phyloP scores from a whole-genome alignment of 2,113 vertebrate species.

The Ictidomys tridecemlineatus region DNA sequence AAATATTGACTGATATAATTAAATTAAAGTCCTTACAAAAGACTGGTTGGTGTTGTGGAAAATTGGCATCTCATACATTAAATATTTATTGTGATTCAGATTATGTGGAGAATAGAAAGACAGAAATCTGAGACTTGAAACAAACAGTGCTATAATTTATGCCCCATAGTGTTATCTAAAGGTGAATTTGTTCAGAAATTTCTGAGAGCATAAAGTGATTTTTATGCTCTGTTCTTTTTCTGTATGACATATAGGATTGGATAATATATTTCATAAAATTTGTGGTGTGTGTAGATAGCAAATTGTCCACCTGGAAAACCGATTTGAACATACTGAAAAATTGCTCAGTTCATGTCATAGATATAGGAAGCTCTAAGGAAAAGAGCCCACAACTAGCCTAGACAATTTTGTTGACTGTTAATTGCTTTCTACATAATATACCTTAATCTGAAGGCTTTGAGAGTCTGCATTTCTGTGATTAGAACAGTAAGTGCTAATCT shows the following conservation, averaged over 20 bases:
- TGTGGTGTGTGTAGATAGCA: conserved; percentile 11
- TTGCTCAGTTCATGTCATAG: not conserved
- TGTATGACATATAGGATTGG: not conserved
- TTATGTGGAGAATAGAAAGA: not conserved
- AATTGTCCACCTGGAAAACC: conserved; percentile 7
- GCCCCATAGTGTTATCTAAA: conserved; percentile 39
- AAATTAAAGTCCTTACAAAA: conserved; percentile 15
- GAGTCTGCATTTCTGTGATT: not conserved
- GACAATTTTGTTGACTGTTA: not conserved
- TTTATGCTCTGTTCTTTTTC: conserved; percentile 52
- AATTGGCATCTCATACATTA: not conserved
- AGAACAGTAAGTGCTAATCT: not conserved
- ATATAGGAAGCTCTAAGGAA: not conserved
- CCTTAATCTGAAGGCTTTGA: not conserved
- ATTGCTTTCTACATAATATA: not conserved
- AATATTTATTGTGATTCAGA: conserved; percentile 50
- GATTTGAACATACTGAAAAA: conserved; percentile 47
- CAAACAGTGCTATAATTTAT: conserved; percentile 28
- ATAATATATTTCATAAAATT: conserved; percentile 47
- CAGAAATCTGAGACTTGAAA: conserved; percentile 18
- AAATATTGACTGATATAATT: conserved; percentile 11
- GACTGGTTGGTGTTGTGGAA: not conserved
- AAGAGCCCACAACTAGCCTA: not conserved
- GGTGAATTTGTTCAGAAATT: not conserved
- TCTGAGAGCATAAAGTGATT: conserved; percentile 17